Evolutionary conservation across 2,113 vertebrate genomes (phyloP).

Genomic region (Pseudopodoces humilis): DNA sequence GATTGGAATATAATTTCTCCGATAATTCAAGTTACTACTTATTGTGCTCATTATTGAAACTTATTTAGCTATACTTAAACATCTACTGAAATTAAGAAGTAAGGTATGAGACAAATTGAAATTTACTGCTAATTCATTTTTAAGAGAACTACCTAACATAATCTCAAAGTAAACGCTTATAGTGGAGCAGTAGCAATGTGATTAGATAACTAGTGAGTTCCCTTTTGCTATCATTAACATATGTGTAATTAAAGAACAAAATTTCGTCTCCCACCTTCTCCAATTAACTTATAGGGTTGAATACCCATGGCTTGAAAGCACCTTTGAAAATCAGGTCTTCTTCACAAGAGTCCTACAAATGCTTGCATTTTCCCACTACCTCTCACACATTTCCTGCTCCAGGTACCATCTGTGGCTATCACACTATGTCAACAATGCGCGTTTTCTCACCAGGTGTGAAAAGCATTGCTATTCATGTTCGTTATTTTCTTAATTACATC

Average conservation of each 20-base stretch:
- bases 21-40: neutral
- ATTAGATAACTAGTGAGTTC: neutral
- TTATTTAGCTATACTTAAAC: neutral
- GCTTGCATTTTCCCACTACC: neutral
- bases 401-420: neutral
- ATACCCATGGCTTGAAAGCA: neutral
- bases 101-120: neutral
- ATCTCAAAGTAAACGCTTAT: neutral
- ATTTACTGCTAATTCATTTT: neutral
- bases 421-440: neutral
- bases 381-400: neutral
- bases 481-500: constrained; percentile 58
- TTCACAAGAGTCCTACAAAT: neutral
- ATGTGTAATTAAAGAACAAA: neutral
- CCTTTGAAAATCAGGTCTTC: neutral
- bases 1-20: neutral
- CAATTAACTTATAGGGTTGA: neutral
- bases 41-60: neutral
- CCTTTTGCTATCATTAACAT: neutral
- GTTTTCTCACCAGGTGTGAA: neutral
- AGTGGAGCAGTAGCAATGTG: neutral
- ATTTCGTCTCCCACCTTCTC: neutral
- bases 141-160: neutral
- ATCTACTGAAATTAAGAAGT: neutral
- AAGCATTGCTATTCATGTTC: neutral